Evolutionary conservation across 2,888 invertebrate genomes (phyloP).

Genomic region (Tenthredo scrophulariae): DNA sequence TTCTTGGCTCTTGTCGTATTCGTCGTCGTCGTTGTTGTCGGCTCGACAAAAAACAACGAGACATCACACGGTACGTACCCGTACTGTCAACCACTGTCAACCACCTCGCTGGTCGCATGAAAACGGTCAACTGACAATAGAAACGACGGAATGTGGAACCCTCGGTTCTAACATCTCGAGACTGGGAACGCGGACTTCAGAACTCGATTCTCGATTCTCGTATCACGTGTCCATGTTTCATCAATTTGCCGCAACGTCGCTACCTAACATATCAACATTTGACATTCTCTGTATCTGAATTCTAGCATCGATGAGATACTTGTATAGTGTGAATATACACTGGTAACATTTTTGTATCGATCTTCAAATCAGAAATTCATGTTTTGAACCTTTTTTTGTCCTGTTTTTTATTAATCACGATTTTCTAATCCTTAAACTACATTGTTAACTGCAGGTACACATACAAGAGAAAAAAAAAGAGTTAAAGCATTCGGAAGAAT

Average conservation of each 20-base stretch:
- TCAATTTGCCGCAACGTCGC: not conserved
- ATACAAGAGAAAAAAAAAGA: not conserved
- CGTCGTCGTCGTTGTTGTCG: slow-evolving; percentile 32
- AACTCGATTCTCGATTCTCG: slow-evolving; percentile 20
- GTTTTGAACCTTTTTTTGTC: not conserved
- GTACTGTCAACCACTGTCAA: slow-evolving; percentile 23
- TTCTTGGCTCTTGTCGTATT: not conserved
- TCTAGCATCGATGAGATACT: not conserved
- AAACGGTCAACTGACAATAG: slow-evolving; percentile 7
- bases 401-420: not conserved
- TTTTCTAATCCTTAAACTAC: not conserved
- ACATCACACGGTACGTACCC: slow-evolving; percentile 40
- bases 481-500: not conserved
- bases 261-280: not conserved
- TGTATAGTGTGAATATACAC: not conserved
- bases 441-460: not conserved
- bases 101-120: slow-evolving; percentile 29
- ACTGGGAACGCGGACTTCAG: slow-evolving; percentile 1
- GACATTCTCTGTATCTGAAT: not conserved
- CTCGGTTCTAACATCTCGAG: not conserved
- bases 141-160: not conserved
- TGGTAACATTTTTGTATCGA: not conserved
- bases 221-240: not conserved
- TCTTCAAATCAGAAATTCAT: not conserved
- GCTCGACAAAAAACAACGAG: slow-evolving; percentile 43